These are phyloP conservation scores for Tolypeutes matacus DNA, from an alignment of 2,797 vertebrate species.

Conservation along the genomic window DNA sequence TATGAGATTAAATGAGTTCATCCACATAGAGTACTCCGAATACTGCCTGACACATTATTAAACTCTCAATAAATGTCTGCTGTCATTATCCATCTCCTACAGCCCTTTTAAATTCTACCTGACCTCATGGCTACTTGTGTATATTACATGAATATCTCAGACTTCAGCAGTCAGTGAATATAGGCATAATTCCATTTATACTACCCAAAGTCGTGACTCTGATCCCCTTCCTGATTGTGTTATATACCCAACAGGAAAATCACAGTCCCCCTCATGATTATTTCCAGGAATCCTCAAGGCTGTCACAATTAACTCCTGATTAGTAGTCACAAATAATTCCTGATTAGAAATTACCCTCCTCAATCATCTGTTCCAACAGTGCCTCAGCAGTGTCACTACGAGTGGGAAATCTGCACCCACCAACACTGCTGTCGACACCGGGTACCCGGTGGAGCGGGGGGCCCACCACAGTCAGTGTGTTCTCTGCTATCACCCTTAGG, in stretches of 20 bases:
- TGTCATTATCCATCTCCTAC: constrained; percentile 14
- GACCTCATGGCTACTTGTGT: neutral
- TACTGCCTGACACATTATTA: neutral
- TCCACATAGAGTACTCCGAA: constrained; percentile 7
- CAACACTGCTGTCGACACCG: no score
- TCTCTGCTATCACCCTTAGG: neutral
- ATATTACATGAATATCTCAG: neutral
- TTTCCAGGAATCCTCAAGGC: neutral
- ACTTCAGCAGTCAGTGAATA: neutral
- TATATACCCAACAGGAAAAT: constrained; percentile 23
- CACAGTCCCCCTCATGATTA: constrained; percentile 28
- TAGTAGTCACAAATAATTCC: neutral
- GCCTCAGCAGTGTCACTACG: neutral
- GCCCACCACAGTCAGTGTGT: neutral
- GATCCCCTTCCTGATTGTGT: constrained; percentile 23
- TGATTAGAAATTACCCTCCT: neutral
- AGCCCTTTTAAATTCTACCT: constrained; percentile 53
- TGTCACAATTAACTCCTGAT: constrained; percentile 23
- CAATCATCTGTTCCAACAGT: neutral
- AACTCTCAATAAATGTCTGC: constrained; percentile 36
- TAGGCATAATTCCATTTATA: neutral
- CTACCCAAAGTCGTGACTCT: constrained; percentile 22
- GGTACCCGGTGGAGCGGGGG: neutral
- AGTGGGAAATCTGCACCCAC: neutral
- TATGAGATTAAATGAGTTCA: neutral